Conservation (phyloP, 2,888 invertebrate species). For the Pollenia labialis region DNA sequence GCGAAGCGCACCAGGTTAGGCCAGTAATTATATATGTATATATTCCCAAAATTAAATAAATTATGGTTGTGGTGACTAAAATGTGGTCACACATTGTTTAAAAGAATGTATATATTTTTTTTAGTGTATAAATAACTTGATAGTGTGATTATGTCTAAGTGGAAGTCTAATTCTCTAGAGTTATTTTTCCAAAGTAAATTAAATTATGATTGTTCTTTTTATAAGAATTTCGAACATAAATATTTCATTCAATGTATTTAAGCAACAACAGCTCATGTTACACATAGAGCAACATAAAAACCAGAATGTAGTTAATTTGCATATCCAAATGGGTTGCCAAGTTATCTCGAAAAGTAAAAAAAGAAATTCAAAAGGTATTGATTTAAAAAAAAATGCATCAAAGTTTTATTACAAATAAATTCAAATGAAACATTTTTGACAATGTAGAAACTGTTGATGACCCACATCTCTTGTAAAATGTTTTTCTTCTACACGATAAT, state of each 20-base stretch:
- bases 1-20: no score
- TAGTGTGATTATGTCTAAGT: no score
- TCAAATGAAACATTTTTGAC: background rate
- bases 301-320: constrained; percentile 18
- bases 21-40: no score
- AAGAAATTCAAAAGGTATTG: background rate
- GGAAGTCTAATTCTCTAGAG: no score
- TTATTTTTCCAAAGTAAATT: no score
- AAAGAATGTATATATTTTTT: no score
- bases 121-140: no score
- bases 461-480: constrained; percentile 24
- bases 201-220: no score
- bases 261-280: background rate
- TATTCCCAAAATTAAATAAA: no score
- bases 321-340: background rate
- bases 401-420: constrained; percentile 32
- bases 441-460: constrained; percentile 1
- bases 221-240: no score
- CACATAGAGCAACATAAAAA: background rate
- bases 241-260: background rate
- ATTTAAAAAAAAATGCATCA: background rate
- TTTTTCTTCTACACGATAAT: background rate
- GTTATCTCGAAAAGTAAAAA: background rate
- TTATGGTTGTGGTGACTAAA: no score
- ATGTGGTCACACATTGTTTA: no score